Conservation (phyloP, 2,888 invertebrate genomes). For the Drosophila leonis region DNA sequence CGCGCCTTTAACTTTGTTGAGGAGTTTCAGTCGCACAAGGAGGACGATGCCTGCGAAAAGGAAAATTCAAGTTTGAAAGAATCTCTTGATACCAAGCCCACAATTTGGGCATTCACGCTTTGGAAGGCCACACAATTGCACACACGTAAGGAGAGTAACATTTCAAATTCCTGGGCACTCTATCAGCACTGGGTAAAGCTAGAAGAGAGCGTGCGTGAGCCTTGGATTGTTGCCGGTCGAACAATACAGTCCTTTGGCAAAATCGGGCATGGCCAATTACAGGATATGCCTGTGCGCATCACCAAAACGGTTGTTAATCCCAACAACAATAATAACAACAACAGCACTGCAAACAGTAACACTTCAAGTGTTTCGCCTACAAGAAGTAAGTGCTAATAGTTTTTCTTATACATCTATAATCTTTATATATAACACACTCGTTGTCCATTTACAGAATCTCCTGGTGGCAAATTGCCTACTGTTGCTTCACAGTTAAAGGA, state of each 20-base stretch:
- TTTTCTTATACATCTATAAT: background rate
- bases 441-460: constrained; percentile 41
- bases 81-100: constrained; percentile 91
- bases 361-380: constrained; percentile 63
- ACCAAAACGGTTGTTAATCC: constrained; percentile 85
- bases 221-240: constrained; percentile 93
- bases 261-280: constrained; percentile 85
- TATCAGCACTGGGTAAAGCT: constrained; percentile 94
- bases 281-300: constrained; percentile 86
- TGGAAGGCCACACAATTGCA: constrained; percentile 90
- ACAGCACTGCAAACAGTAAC: constrained; percentile 53
- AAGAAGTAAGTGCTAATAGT: constrained; percentile 74
- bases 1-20: constrained; percentile 92
- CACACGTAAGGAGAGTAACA: constrained; percentile 84
- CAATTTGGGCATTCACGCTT: constrained; percentile 93
- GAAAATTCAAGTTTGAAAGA: constrained; percentile 86
- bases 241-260: constrained; percentile 91
- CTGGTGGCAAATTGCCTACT: constrained; percentile 65
- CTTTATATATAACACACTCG: constrained; percentile 10
- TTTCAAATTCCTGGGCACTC: constrained; percentile 90
- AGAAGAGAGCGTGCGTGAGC: constrained; percentile 90
- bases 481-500: constrained; percentile 68
- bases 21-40: constrained; percentile 91
- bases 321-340: constrained; percentile 65
- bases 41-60: constrained; percentile 78